Evolutionary conservation across 1,140 invertebrate species (phyloP).

Genomic region (Sinonovacula constricta): DNA sequence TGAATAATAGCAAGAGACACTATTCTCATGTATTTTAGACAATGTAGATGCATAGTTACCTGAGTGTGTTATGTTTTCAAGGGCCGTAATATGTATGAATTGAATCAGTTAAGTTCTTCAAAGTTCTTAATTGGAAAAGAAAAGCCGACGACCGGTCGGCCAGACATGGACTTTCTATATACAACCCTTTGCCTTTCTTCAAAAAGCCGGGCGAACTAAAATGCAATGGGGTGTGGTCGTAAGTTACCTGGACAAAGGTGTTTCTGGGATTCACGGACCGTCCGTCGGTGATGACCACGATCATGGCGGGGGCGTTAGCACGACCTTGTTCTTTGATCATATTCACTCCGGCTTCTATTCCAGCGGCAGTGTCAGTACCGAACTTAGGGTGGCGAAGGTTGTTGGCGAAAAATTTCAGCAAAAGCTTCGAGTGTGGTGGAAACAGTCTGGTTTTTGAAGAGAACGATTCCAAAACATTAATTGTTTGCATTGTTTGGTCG

Average conservation of each 20-base stretch:
- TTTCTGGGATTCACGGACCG: constrained; percentile 53
- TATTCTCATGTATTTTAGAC: too few species aligned
- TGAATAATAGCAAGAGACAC: too few species aligned
- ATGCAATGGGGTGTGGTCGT: not conserved
- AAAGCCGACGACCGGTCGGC: too few species aligned
- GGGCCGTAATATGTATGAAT: too few species aligned
- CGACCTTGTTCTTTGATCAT: constrained; percentile 60
- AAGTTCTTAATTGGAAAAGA: too few species aligned
- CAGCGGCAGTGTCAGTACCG: constrained; percentile 63
- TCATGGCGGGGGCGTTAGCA: constrained; percentile 56
- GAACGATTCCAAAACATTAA: not conserved
- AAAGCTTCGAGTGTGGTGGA: constrained; percentile 27
- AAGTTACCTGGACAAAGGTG: constrained; percentile 58
- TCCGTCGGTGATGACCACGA: constrained; percentile 68
- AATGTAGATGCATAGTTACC: too few species aligned
- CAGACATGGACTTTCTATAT: too few species aligned
- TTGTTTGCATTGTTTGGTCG: not conserved
- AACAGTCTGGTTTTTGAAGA: constrained; percentile 29
- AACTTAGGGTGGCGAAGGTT: constrained; percentile 55
- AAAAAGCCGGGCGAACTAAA: too few species aligned
- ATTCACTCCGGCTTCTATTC: constrained; percentile 47
- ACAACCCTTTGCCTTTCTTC: too few species aligned
- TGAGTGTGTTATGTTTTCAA: too few species aligned
- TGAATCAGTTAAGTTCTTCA: too few species aligned
- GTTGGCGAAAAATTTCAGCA: constrained; percentile 38